Evolutionary conservation across 35 echinoderm and acorn worm species (phyloP).

Genomic region (Apostichopus japonicus): DNA sequence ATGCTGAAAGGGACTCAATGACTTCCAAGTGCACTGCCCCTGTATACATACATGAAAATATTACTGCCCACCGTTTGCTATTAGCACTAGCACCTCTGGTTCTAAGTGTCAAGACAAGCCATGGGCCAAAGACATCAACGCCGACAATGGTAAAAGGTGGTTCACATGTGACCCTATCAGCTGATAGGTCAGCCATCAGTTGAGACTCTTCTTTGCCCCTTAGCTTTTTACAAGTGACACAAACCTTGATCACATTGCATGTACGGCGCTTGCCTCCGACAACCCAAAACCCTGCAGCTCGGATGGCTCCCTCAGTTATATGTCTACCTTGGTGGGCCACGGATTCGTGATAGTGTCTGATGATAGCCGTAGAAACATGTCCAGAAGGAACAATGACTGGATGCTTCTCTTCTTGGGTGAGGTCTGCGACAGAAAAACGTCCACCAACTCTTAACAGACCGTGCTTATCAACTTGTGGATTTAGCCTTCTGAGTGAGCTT

Average conservation of each 20-base stretch:
- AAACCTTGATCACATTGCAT: not conserved
- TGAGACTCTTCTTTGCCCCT: not conserved
- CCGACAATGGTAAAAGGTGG: constrained; percentile 49
- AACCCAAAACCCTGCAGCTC: no score
- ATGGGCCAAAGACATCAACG: constrained; percentile 74
- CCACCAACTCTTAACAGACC: no score
- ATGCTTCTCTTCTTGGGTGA: no score
- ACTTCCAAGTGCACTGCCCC: constrained; percentile 58
- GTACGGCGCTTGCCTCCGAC: constrained; percentile 24
- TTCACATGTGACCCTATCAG: constrained; percentile 53
- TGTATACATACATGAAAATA: constrained; percentile 46
- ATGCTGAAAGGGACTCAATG: constrained; percentile 38
- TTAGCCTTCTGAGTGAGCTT: no score
- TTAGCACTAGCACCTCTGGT: constrained; percentile 52
- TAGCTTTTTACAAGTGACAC: not conserved
- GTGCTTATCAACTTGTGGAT: no score
- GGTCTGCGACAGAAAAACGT: no score
- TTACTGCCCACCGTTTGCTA: constrained; percentile 69
- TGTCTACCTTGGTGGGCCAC: no score
- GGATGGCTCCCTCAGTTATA: no score
- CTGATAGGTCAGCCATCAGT: constrained; percentile 64
- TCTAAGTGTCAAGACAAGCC: constrained; percentile 31
- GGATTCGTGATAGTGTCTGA: no score
- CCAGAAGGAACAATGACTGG: no score
- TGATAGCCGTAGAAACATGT: no score